Evolutionary conservation across 2,797 vertebrate genomes (phyloP).

Genomic region (Muscicapa striata): DNA sequence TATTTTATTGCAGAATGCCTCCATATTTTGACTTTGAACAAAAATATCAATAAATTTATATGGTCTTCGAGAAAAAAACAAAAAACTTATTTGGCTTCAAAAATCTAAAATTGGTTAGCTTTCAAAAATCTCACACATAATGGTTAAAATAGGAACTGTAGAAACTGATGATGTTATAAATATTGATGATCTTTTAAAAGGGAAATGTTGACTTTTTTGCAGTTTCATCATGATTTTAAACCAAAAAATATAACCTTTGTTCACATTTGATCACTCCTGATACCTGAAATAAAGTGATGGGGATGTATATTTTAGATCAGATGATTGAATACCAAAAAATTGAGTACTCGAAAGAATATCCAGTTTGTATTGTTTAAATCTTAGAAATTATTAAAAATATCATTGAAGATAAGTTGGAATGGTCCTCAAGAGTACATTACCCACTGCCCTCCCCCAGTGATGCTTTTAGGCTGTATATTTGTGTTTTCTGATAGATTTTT

Average conservation of each 20-base stretch:
- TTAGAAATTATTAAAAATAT: not conserved
- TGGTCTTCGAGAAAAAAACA: not conserved
- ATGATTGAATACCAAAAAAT: not conserved
- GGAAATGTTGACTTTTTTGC: not conserved
- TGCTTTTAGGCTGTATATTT: not conserved
- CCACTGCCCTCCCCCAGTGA: rapidly evolving
- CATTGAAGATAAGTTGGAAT: not conserved
- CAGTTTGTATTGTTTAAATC: not conserved
- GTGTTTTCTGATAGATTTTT: not conserved
- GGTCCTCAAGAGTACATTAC: not conserved
- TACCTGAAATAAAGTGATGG: not conserved
- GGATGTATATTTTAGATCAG: not conserved
- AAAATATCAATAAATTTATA: not conserved
- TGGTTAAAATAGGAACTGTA: not conserved
- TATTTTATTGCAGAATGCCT: not conserved
- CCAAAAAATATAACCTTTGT: not conserved
- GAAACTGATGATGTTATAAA: not conserved
- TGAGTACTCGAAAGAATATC: not conserved
- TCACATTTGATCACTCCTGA: not conserved
- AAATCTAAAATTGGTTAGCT: not conserved
- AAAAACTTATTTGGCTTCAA: not conserved
- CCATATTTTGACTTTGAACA: not conserved
- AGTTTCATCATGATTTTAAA: not conserved
- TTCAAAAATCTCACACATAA: not conserved
- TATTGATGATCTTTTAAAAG: not conserved